Evolutionary conservation across 2,888 invertebrate genomes (phyloP).

Genomic region (Apotomis capreana): DNA sequence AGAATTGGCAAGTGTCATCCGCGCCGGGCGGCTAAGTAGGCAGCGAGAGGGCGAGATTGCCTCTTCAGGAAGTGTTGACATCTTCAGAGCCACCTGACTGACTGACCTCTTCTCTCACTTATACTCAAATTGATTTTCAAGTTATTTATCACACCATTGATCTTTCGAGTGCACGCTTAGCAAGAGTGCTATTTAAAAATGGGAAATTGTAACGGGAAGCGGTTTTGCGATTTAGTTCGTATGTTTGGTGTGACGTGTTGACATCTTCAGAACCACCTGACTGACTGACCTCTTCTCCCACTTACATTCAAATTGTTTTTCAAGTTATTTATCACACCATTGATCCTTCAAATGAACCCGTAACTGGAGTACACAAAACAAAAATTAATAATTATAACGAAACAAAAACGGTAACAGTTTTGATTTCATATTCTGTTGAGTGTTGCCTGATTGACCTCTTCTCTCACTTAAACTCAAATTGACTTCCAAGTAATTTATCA

Average conservation of each 20-base stretch:
- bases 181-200: neutral
- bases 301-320: constrained; percentile 25
- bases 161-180: neutral
- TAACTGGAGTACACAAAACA: neutral
- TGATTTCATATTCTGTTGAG: neutral
- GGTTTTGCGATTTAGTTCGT: neutral
- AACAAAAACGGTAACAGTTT: neutral
- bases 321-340: constrained; percentile 6
- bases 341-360: neutral
- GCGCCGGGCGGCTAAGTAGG: constrained; percentile 33
- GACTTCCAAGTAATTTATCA: constrained; percentile 13
- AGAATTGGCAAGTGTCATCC: constrained; percentile 19
- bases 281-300: constrained; percentile 40
- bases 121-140: constrained; percentile 22
- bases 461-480: constrained; percentile 27
- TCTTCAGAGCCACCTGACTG: constrained; percentile 43
- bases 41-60: constrained; percentile 39
- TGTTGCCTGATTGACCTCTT: constrained; percentile 37
- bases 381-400: neutral
- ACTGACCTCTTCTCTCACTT: constrained; percentile 40
- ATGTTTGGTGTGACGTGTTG: neutral
- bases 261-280: constrained; percentile 44
- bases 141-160: constrained; percentile 4
- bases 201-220: neutral
- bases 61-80: constrained; percentile 48